These are phyloP conservation scores for Mythimna albipuncta DNA, from an alignment of 2,888 invertebrate species.

Conservation along the genomic window DNA sequence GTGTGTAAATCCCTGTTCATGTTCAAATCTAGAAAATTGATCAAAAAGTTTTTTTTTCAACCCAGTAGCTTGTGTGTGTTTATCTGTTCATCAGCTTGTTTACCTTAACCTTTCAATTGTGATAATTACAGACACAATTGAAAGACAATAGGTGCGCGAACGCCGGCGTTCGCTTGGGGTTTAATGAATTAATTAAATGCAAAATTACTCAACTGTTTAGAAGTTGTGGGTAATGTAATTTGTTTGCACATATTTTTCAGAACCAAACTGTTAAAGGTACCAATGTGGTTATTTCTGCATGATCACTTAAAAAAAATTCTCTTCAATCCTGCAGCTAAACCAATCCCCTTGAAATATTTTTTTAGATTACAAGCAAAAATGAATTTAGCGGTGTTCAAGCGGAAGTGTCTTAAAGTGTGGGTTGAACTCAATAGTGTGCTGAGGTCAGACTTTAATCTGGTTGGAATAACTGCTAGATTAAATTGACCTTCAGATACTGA, in stretches of 20 bases:
- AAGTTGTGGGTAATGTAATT: neutral
- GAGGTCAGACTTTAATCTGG: conserved; percentile 38
- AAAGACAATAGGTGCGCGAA: too few species aligned
- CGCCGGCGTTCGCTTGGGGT: too few species aligned
- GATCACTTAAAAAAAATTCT: too few species aligned
- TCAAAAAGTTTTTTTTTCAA: conserved; percentile 3
- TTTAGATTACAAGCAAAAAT: too few species aligned
- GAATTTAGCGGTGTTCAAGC: too few species aligned
- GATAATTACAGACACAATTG: too few species aligned
- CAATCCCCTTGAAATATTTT: too few species aligned
- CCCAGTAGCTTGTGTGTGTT: neutral
- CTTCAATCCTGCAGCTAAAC: too few species aligned
- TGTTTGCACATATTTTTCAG: neutral
- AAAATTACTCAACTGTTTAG: neutral
- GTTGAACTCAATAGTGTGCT: conserved; percentile 22
- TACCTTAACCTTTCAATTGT: too few species aligned
- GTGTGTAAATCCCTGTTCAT: neutral
- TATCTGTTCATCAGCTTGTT: conserved; percentile 9
- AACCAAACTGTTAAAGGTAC: neutral
- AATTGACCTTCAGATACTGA: conserved; percentile 26
- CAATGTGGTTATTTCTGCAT: too few species aligned
- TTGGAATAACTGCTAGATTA: conserved; percentile 26
- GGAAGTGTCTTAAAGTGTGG: conserved; percentile 15
- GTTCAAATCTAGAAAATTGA: neutral
- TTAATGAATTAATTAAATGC: too few species aligned